phyloP scores from a whole-genome alignment of 1,140 invertebrate genomes.

The Oscheius sp. region DNA sequence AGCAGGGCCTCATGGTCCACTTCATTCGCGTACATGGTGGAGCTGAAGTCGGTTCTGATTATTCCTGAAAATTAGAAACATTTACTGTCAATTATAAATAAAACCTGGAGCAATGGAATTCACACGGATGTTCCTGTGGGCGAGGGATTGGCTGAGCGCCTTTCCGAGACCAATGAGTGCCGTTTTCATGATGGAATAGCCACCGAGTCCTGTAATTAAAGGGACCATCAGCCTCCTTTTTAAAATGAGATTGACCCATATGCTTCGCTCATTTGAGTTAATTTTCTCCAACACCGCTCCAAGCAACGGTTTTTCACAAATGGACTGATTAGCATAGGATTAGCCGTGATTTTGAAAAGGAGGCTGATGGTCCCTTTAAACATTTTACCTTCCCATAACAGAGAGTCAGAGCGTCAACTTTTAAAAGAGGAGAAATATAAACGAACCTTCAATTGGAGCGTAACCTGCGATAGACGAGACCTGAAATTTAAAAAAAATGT shows the following conservation, averaged over 20 bases:
- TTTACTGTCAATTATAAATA: background rate
- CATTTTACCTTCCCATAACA: too few relatives aligned
- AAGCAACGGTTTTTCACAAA: too few relatives aligned
- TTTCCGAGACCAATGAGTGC: slow-evolving; percentile 83
- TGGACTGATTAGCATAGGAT: too few relatives aligned
- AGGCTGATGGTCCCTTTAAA: too few relatives aligned
- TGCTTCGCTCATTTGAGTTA: too few relatives aligned
- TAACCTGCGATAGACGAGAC: slow-evolving; percentile 80
- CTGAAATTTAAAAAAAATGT: too few relatives aligned
- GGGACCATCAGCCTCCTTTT: background rate
- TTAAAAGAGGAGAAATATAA: background rate
- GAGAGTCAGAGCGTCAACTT: too few relatives aligned
- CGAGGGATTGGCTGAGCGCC: slow-evolving; percentile 68
- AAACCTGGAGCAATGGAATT: slow-evolving; percentile 85
- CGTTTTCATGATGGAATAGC: slow-evolving; percentile 91
- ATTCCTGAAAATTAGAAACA: slow-evolving; percentile 64
- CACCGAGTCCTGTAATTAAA: slow-evolving; percentile 71
- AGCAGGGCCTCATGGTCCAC: slow-evolving; percentile 19
- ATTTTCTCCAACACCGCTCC: too few relatives aligned
- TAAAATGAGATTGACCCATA: too few relatives aligned
- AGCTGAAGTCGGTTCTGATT: slow-evolving; percentile 83
- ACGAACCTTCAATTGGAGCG: slow-evolving; percentile 73
- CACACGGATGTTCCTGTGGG: slow-evolving; percentile 67
- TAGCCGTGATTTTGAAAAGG: too few relatives aligned
- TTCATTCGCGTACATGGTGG: slow-evolving; percentile 68